Base-by-base conservation (phyloP, 92 coral and sea anemone species). In the Muricea muricata region DNA sequence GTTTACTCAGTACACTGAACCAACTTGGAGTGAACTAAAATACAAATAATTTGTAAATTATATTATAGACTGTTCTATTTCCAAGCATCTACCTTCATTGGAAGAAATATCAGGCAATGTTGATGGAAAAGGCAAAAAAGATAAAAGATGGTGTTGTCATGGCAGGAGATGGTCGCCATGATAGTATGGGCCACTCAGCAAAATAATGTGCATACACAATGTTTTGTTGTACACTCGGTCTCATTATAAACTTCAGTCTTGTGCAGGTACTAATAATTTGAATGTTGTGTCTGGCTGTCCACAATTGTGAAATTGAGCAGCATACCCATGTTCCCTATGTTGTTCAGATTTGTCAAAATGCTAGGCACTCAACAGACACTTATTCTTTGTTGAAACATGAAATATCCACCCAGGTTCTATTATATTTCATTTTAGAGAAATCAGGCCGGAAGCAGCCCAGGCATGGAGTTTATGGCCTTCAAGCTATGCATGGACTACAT, bases 381-480 rank as follows among this genome's bases (percentile, higher is more conserved):
- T n/a, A n/a, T n/a, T n/a, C n/a, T n/a, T n/a, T n/a, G n/a, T n/a
- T n/a, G n/a, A n/a, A n/a, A n/a, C n/a, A n/a, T n/a, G n/a, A n/a
- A 2, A 37, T 37, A 37, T 37, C 42, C 42, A 9, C 42, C 9
- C 42, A 37, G 4, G 42, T 37, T 50, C 2, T 50, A 20, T 50
- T 6, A 6, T 50, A 13, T 50, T 55, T 2, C 63, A 25, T 5
- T 45, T 7, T 55, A 55, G 63, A 55, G 63, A 55, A 55, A 55
- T 24, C 63, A 55, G 29, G 63, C 63, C 6, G 90, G 93, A 4
- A 90, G 87, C 57, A 90, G 93, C 50, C 83, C 87, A 15, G 90
- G 90, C 34, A 90, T 87, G 93, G 93, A 90, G 78, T 85, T 81
- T 33, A 82, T 79, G 87, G 84, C 86, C 18, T 90, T 82, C 31